Evolutionary conservation across 1,140 invertebrate genomes (phyloP).

Genomic region (Hydropsyche tenuis): DNA sequence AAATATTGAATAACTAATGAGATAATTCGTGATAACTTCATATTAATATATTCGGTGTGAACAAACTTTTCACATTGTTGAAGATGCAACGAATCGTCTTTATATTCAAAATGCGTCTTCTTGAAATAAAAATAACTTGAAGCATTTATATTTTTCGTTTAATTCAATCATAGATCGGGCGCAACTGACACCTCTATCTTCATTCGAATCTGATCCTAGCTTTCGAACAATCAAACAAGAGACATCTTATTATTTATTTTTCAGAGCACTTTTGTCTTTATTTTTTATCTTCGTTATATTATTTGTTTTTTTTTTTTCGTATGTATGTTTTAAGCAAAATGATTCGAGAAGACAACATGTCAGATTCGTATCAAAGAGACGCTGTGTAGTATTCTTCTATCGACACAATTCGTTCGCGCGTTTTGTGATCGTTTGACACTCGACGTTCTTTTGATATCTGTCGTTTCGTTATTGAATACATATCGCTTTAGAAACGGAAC

Average conservation of each 20-base stretch:
- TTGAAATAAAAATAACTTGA: no score
- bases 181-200: no score
- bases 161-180: no score
- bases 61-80: slow-evolving; percentile 25
- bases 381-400: slow-evolving; percentile 27
- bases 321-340: not conserved
- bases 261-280: no score
- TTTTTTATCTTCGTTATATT: not conserved
- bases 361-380: slow-evolving; percentile 35
- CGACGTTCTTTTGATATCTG: slow-evolving; percentile 26
- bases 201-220: no score
- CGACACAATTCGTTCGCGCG: slow-evolving; percentile 16
- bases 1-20: slow-evolving; percentile 48
- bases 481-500: slow-evolving; percentile 6
- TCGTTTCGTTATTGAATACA: slow-evolving; percentile 24
- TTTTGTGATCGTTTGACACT: slow-evolving; percentile 32
- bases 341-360: slow-evolving; percentile 20
- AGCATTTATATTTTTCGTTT: no score
- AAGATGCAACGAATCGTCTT: no score
- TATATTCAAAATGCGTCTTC: no score
- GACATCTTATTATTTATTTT: no score
- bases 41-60: slow-evolving; percentile 20
- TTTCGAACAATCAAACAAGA: no score
- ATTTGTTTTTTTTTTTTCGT: not conserved
- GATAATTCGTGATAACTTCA: slow-evolving; percentile 33